These are phyloP conservation scores for Dexiosoma caninum DNA, from an alignment of 2,888 invertebrate species.

Conservation along the genomic window DNA sequence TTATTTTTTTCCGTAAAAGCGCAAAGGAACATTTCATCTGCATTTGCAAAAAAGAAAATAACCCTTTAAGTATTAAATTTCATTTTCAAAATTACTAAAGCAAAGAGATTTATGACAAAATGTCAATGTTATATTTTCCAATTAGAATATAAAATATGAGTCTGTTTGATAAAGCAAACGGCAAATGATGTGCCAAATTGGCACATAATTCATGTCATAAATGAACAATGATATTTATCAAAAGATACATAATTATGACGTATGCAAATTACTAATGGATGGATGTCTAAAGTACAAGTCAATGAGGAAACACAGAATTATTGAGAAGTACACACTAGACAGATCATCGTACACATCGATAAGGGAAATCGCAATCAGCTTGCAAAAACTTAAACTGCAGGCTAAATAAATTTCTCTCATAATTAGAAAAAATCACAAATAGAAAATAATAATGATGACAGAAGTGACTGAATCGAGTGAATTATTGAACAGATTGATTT, in stretches of 20 bases:
- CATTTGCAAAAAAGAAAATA: not conserved
- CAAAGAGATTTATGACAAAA: constrained; percentile 36
- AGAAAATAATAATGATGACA: not conserved
- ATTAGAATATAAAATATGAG: constrained; percentile 31
- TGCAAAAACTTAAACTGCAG: too few species aligned
- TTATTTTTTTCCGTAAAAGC: too few species aligned
- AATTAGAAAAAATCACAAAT: not conserved
- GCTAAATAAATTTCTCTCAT: too few species aligned
- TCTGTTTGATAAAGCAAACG: not conserved
- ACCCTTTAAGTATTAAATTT: not conserved
- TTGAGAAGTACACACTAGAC: too few species aligned
- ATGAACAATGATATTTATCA: constrained; percentile 56
- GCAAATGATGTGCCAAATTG: constrained; percentile 46
- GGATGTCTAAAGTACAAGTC: not conserved
- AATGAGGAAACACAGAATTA: not conserved
- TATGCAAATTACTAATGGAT: constrained; percentile 23
- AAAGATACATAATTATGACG: constrained; percentile 55
- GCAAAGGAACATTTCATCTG: too few species aligned
- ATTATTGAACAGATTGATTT: too few species aligned
- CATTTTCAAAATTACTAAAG: not conserved
- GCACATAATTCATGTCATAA: constrained; percentile 52
- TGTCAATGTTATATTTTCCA: constrained; percentile 39
- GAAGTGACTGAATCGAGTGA: too few species aligned
- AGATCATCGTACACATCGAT: too few species aligned
- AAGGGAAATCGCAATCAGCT: not conserved